Base-by-base conservation (phyloP, 2,797 vertebrate species). In the Spatula versicolor region DNA sequence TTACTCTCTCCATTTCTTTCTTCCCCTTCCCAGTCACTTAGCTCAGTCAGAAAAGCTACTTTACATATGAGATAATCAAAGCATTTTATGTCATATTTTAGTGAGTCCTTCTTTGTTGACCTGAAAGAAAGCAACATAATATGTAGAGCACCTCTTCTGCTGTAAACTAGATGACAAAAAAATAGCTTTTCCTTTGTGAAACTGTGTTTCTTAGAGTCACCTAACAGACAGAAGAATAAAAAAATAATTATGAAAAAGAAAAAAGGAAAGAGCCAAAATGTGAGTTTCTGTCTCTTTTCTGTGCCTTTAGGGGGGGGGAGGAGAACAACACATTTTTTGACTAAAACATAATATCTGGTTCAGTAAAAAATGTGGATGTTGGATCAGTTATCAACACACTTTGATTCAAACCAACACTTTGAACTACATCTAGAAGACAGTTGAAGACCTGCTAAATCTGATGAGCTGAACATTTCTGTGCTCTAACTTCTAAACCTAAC, bases 161-260 rank as follows among this genome's bases (percentile, higher is more conserved):
- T 96, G 75, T 58, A 95, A 96, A 87, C 15, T 68, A 45, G 76
- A 95, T 83, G 39, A 93, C 64, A 39, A 96, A 97, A 93, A 96
- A 60, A 68, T 33, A 80, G n/a, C 76, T 96, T 95, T 89, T 18
- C 41, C 30, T 74, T 26, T 92, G 55, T 75, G 58, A 54, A 83
- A 54, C 20, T 12, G 22, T 62, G 23, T 64, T 73, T 73, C 59
- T 84, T 26, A 75, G 9, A 45, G 33, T 9, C 11, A 50, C 13
- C 1, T 9, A 75, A 83, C 14, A 9, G 33, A 79, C 41, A 66
- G 59, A 43, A 52, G 22, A 66, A 43, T 10, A 17, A 55, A 71
- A 33, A 52, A 28, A n/a, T 7, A 2, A 1, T 5, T 10, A 55
- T 46, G 21, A 22, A 46, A 54, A 6, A 30, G 37, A 45, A 33